Percentiles rank a stretch among this genome's conserved stretches.
Conservation (phyloP, 2,888 invertebrate species). For the Drosophila nr. perissopoda region DNA sequence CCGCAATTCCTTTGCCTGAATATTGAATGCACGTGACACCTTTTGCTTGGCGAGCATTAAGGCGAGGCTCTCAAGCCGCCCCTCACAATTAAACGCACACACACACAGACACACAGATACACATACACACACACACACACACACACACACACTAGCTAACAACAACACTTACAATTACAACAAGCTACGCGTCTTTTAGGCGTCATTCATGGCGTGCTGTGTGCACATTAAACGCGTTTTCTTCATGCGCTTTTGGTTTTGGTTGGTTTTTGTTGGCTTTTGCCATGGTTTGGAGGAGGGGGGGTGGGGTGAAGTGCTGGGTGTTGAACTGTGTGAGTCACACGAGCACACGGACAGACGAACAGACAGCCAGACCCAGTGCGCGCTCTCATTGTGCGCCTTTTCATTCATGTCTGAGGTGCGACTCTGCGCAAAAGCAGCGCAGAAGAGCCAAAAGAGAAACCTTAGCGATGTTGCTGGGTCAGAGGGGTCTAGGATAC, state of each 20-base stretch:
- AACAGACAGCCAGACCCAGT: constrained; percentile 8
- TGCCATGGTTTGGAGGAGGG: not conserved
- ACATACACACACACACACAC: constrained; percentile 3
- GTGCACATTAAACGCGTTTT: constrained; percentile 64
- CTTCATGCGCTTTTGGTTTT: constrained; percentile 30
- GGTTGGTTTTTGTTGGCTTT: constrained; percentile 4
- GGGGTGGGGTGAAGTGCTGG: not conserved
- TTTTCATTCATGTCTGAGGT: constrained; percentile 68
- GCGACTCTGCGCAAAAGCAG: constrained; percentile 59
- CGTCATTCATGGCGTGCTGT: constrained; percentile 82
- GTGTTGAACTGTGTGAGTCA: constrained; percentile 59
- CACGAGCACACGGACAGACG: constrained; percentile 26
- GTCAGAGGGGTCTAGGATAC: constrained; percentile 2
- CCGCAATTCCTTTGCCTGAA: not conserved
- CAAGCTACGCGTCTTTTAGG: constrained; percentile 75
- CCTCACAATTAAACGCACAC: not conserved
- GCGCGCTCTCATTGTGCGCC: constrained; percentile 42
- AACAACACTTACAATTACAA: constrained; percentile 32
- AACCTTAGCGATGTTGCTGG: constrained; percentile 57
- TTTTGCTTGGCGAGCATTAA: constrained; percentile 39
- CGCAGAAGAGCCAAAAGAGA: constrained; percentile 56
- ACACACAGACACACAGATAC: not conserved
- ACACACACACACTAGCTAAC: constrained; percentile 20
- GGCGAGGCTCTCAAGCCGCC: constrained; percentile 24
- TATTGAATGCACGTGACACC: constrained; percentile 63